Base-by-base conservation (phyloP, 2,888 invertebrate genomes). In the Dione juno region DNA sequence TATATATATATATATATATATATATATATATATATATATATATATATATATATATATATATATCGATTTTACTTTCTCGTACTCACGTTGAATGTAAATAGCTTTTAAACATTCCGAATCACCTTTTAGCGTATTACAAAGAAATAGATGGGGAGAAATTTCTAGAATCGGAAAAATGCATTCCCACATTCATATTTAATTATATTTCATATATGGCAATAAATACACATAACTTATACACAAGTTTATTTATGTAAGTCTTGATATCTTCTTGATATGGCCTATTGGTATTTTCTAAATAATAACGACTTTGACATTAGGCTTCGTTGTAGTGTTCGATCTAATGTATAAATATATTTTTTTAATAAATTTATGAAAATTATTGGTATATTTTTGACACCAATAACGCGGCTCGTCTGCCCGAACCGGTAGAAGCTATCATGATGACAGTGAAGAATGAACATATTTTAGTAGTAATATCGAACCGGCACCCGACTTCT, bases 131-230 rank as follows among this genome's bases (percentile, higher is more conserved):
- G 37, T 52, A 21, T 52, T 52, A 64, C 37, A 52, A 64, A 64
- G 52, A 52, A 52, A 64, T 37, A 64, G 45, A 64, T 40, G 37
- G 59, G 70, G 70, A 67, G 70, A 70, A 61, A 61, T 74, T 66
- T 70, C 72, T 72, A 52, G 66, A 68, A 72, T 66, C 41, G 66
- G 72, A 64, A 63, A 65, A 50, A 57, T 58, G 61, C 70, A 57
- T 72, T 74, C 74, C 69, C 72, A 72, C 73, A 74, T 71, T 66
- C 45, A 65, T 70, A 69, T 74, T 67, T 71, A 72, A 72, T 75
- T 70, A 69, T 74, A 61, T 69, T 69, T 68, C 74, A 70, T 63
- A 70, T 67, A 74, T 67, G 72, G 75, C 43, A 67, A 35, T 48
- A 58, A 41, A 59, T 54, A 70, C 68, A 58, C 68, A 70, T 59